Evolutionary conservation across 2,888 invertebrate species (phyloP).

Genomic region (Nephrocerus scutellatus): DNA sequence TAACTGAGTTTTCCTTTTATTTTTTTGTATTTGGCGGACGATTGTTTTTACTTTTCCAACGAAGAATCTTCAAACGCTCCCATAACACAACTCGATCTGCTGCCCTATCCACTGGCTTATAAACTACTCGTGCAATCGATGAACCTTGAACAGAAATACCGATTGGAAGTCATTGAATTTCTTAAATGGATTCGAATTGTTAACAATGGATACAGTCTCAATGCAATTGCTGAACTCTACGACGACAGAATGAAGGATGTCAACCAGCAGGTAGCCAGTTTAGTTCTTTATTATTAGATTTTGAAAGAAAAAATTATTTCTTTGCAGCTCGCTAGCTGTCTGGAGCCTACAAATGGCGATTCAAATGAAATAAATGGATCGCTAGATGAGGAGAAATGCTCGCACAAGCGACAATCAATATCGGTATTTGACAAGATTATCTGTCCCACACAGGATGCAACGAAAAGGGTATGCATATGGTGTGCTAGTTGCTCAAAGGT

Average conservation of each 20-base stretch:
- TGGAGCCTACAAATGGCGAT: not conserved
- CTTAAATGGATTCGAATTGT: conserved; percentile 39
- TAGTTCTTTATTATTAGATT: conserved; percentile 1
- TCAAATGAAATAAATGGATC: conserved; percentile 27
- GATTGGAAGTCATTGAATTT: conserved; percentile 36
- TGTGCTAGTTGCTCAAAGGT: not conserved
- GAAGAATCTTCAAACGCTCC: conserved; percentile 3
- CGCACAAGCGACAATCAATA: conserved; percentile 37
- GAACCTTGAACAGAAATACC: conserved; percentile 25
- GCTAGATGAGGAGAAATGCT: conserved; percentile 21
- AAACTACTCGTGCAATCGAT: conserved; percentile 34
- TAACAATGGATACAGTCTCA: conserved; percentile 30
- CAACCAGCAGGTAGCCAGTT: conserved; percentile 33
- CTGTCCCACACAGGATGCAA: conserved; percentile 24
- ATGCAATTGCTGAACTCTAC: conserved; percentile 31
- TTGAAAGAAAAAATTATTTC: not conserved
- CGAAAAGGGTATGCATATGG: conserved; percentile 25
- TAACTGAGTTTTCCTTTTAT: not conserved
- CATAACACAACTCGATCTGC: conserved; percentile 26
- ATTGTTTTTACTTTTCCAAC: conserved; percentile 2
- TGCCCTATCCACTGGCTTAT: conserved; percentile 37
- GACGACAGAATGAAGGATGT: conserved; percentile 26
- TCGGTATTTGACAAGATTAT: conserved; percentile 42
- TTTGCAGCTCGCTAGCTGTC: not conserved
- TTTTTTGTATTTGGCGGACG: conserved; percentile 1